A percentile compares a stretch with the other conserved stretches of the same genome.
Conservation (phyloP, 2,113 vertebrate genomes). For the human (Homo sapiens) region DNA sequence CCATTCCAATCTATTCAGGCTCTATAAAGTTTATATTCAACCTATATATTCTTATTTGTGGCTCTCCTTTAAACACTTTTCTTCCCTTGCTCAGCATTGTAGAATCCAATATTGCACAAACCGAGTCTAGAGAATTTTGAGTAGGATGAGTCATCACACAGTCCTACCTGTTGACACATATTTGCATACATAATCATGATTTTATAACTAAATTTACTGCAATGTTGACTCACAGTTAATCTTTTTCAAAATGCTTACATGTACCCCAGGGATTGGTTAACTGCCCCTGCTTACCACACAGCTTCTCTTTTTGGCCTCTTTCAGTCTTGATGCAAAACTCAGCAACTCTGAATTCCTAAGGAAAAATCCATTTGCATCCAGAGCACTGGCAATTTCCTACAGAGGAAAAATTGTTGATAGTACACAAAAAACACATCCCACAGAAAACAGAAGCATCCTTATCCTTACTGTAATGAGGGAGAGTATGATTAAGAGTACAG, state of each 20-base stretch:
- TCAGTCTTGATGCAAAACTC: background rate
- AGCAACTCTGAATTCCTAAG: background rate
- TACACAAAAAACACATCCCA: background rate
- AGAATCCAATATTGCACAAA: background rate
- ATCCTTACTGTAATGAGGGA: background rate
- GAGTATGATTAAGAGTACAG: background rate
- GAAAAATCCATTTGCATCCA: background rate
- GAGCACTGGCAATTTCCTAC: background rate
- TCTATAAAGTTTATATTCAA: background rate
- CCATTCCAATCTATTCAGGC: background rate
- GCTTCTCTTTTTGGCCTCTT: background rate
- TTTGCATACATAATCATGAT: background rate
- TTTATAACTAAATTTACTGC: background rate
- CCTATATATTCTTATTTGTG: background rate
- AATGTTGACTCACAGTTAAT: background rate
- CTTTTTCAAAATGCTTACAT: background rate
- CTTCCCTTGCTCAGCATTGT: background rate
- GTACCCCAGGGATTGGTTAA: background rate
- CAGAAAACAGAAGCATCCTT: background rate
- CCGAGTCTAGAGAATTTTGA: background rate
- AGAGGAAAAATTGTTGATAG: background rate
- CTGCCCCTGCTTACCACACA: background rate
- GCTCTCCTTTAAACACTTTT: background rate
- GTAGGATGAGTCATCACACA: background rate
- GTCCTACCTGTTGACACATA: background rate